Percentiles rank a stretch among this genome's conserved stretches.
These are phyloP conservation scores for Phylloscopus trochiloides DNA, from an alignment of 2,113 vertebrate species.

Conservation along the genomic window DNA sequence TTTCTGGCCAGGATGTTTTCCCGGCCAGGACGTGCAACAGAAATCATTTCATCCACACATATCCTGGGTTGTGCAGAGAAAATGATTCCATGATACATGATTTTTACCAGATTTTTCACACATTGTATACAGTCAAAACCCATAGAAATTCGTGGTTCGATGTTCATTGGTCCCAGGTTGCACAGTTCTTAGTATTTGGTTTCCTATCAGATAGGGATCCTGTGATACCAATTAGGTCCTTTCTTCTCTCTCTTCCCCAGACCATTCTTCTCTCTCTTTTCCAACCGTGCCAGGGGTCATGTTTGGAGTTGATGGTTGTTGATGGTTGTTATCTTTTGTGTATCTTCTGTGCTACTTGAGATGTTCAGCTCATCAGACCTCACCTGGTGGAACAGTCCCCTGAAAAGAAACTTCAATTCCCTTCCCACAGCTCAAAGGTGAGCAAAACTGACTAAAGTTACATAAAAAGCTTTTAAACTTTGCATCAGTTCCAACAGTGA, in stretches of 20 bases:
- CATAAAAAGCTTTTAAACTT: neutral
- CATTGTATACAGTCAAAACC: neutral
- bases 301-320: neutral
- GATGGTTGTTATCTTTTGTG: neutral
- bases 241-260: neutral
- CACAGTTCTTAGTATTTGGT: neutral
- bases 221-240: neutral
- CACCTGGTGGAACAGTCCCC: neutral
- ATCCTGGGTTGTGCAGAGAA: neutral
- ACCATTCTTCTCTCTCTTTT: neutral
- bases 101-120: neutral
- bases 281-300: fast-evolving
- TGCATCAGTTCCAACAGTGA: neutral
- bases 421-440: fast-evolving
- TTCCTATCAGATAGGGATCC: fast-evolving
- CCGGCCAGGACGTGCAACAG: neutral
- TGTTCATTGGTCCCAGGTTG: neutral
- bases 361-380: neutral
- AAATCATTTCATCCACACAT: neutral
- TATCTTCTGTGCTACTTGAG: neutral
- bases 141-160: neutral
- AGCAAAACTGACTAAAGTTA: neutral
- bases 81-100: neutral
- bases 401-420: neutral
- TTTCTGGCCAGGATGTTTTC: neutral